Conservation (phyloP, 2,113 vertebrate species). For the Trogon surrucura region DNA sequence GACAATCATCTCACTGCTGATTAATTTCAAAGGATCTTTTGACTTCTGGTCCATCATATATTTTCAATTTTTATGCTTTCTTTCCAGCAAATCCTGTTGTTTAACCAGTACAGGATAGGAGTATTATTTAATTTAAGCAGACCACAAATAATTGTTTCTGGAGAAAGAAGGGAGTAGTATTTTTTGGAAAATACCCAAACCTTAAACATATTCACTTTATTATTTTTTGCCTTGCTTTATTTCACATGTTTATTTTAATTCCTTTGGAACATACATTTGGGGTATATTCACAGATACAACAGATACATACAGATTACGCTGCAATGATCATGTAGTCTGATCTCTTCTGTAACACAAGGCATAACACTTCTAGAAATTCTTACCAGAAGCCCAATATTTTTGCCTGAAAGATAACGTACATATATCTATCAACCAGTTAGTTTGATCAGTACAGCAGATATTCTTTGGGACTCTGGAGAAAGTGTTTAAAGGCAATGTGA, state of each 20-base stretch:
- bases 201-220: background rate
- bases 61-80: background rate
- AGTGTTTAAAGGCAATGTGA: background rate
- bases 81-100: background rate
- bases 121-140: background rate
- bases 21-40: background rate
- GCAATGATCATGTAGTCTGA: background rate
- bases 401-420: background rate
- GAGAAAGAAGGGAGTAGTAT: background rate
- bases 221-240: background rate
- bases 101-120: background rate
- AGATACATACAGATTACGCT: background rate
- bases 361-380: background rate
- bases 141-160: background rate
- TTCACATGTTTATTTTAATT: background rate
- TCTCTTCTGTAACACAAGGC: rapidly evolving
- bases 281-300: background rate
- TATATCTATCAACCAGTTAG: background rate
- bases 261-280: background rate
- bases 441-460: background rate
- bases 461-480: background rate
- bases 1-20: background rate
- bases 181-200: background rate
- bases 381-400: background rate
- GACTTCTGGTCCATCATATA: background rate